phyloP scores from a whole-genome alignment of 2,888 invertebrate genomes.

The Nephrotoma appendiculata region DNA sequence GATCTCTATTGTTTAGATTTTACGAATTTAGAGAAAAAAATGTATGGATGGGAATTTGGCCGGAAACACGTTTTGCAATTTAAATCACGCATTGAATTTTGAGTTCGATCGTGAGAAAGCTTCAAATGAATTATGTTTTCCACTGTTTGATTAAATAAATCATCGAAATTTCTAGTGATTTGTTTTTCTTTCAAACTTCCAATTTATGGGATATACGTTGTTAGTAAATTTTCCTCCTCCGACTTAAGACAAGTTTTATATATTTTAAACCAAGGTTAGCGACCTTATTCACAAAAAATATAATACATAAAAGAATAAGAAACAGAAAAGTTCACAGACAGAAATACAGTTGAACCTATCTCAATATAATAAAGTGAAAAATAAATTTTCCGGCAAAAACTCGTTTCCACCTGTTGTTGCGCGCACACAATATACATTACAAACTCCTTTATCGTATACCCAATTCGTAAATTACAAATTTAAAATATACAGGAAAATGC shows the following conservation, averaged over 20 bases:
- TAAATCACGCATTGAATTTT: not conserved
- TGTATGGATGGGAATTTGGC: not conserved
- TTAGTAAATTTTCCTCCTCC: not conserved
- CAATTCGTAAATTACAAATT: not conserved
- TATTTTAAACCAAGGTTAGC: not conserved
- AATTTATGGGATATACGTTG: not conserved
- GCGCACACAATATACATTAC: not conserved
- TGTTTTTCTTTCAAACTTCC: not conserved
- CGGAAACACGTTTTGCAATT: not conserved
- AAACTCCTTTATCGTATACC: not conserved
- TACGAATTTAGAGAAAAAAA: not conserved
- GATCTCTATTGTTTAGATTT: not conserved
- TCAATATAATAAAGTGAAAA: not conserved
- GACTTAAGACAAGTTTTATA: not conserved
- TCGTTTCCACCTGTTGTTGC: not conserved
- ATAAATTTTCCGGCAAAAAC: not conserved
- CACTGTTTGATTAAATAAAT: not conserved
- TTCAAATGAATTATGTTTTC: not conserved
- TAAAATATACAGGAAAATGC: not conserved
- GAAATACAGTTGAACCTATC: not conserved
- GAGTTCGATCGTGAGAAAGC: not conserved
- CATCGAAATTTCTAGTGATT: not conserved
- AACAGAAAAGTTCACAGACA: not conserved
- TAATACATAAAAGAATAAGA: not conserved
- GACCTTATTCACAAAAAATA: not conserved